Evolutionary conservation across 2,888 invertebrate species (phyloP).

Genomic region (Lithosia quadra): DNA sequence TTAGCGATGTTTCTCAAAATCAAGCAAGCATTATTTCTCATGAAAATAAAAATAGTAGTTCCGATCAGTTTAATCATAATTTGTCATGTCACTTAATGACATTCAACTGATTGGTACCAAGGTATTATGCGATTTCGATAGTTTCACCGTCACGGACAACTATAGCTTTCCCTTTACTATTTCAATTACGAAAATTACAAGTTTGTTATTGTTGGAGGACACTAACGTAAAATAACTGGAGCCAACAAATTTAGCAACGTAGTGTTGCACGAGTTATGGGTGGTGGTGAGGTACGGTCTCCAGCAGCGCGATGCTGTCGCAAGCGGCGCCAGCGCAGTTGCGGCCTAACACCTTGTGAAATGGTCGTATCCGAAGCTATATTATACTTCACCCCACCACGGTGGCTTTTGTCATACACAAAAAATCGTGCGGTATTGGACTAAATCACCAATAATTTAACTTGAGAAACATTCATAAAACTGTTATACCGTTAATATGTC

Average conservation of each 20-base stretch:
- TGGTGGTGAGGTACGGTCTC: conserved; percentile 60
- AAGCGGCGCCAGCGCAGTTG: conserved; percentile 74
- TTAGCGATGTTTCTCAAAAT: neutral
- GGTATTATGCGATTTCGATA: conserved; percentile 35
- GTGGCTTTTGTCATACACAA: conserved; percentile 78
- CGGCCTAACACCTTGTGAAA: conserved; percentile 82
- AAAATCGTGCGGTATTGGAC: conserved; percentile 69
- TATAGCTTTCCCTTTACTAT: conserved; percentile 59
- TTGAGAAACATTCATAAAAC: conserved; percentile 51
- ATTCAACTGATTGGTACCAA: conserved; percentile 16
- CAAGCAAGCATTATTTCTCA: neutral
- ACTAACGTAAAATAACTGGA: conserved; percentile 72
- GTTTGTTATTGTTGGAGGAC: conserved; percentile 66
- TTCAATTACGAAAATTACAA: conserved; percentile 64
- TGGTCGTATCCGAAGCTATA: conserved; percentile 85
- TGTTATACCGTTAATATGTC: conserved; percentile 70
- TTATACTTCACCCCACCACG: conserved; percentile 77
- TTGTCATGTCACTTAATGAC: conserved; percentile 4
- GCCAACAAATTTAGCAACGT: conserved; percentile 76
- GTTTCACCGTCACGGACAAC: conserved; percentile 57
- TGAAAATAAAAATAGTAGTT: neutral
- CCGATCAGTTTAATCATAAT: conserved; percentile 1
- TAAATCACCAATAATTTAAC: conserved; percentile 37
- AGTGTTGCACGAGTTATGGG: conserved; percentile 71
- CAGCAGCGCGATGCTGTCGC: conserved; percentile 68